A percentile compares a stretch with the other conserved stretches of the same genome.
These are phyloP conservation scores for Euura lappo DNA, from an alignment of 1,140 invertebrate species.

Conservation along the genomic window DNA sequence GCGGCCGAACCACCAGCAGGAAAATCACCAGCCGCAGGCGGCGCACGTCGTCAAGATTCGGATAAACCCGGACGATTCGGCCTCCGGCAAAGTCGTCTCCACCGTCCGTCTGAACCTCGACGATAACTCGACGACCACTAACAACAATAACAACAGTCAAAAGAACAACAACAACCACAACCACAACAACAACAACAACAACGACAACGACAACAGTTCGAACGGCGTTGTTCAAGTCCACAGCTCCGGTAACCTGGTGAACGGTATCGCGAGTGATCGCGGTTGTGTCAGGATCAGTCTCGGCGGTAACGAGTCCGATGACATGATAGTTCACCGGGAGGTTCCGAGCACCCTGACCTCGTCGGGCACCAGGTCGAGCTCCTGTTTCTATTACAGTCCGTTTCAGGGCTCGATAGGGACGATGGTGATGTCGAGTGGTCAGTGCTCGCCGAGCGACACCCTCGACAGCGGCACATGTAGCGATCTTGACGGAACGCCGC, in stretches of 20 bases:
- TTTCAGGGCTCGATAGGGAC: conserved; percentile 56
- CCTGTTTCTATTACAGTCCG: conserved; percentile 65
- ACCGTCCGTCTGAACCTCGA: conserved; percentile 47
- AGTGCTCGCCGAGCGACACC: conserved; percentile 79
- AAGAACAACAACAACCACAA: conserved; percentile 54
- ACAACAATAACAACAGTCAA: conserved; percentile 50
- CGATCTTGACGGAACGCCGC: conserved; percentile 77
- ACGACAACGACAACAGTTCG: conserved; percentile 25
- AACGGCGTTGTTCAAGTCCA: conserved; percentile 41
- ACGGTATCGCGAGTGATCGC: conserved; percentile 33
- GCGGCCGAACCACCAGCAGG: conserved; percentile 45
- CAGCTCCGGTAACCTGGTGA: conserved; percentile 37
- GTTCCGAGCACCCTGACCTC: conserved; percentile 27
- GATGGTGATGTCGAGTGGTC: conserved; percentile 73
- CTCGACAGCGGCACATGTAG: conserved; percentile 83
- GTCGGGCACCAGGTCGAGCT: conserved; percentile 35
- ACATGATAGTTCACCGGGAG: conserved; percentile 48
- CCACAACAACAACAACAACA: conserved; percentile 46
- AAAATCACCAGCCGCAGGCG: conserved; percentile 35
- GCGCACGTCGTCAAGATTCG: conserved; percentile 72
- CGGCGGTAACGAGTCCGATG: conserved; percentile 38
- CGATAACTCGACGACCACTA: conserved; percentile 48
- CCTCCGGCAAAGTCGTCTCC: conserved; percentile 50
- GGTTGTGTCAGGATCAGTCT: conserved; percentile 61
- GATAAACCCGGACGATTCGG: conserved; percentile 66